Evolutionary conservation across 2,113 vertebrate genomes (phyloP).

Genomic region (Xenopus borealis): DNA sequence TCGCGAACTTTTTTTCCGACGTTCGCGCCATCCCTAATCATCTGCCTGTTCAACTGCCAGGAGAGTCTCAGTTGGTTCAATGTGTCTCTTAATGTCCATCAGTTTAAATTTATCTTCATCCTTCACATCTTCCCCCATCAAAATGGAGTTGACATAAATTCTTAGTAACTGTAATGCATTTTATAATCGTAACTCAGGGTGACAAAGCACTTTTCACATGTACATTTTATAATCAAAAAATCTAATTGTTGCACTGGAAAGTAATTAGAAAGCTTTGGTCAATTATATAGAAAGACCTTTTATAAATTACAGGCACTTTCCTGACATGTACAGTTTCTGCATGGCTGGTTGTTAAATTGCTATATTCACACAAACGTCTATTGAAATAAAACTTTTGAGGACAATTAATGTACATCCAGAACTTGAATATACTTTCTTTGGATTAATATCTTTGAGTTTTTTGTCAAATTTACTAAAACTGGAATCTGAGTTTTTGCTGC

Average conservation of each 20-base stretch:
- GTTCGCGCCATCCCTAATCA: too few relatives aligned
- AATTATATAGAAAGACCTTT: constrained; percentile 15
- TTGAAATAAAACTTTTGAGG: background rate
- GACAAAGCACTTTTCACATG: constrained; percentile 15
- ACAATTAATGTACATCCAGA: background rate
- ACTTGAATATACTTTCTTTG: background rate
- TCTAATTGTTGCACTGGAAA: constrained; percentile 1
- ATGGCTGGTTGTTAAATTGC: background rate
- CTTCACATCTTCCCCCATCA: too few relatives aligned
- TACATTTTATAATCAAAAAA: constrained; percentile 6
- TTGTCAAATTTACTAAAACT: too few relatives aligned
- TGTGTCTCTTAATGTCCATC: too few relatives aligned
- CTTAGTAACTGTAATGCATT: background rate
- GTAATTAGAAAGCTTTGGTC: background rate
- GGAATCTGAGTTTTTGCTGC: too few relatives aligned
- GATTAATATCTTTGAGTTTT: background rate
- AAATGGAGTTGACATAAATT: background rate
- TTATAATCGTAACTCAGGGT: background rate
- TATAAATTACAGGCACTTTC: background rate
- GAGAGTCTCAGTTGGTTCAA: too few relatives aligned
- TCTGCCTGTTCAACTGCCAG: too few relatives aligned
- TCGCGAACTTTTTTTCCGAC: too few relatives aligned
- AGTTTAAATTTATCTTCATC: too few relatives aligned
- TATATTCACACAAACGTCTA: background rate
- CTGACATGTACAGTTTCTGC: background rate